Conservation (phyloP, 2,113 vertebrate species). For the Zapus hudsonius region DNA sequence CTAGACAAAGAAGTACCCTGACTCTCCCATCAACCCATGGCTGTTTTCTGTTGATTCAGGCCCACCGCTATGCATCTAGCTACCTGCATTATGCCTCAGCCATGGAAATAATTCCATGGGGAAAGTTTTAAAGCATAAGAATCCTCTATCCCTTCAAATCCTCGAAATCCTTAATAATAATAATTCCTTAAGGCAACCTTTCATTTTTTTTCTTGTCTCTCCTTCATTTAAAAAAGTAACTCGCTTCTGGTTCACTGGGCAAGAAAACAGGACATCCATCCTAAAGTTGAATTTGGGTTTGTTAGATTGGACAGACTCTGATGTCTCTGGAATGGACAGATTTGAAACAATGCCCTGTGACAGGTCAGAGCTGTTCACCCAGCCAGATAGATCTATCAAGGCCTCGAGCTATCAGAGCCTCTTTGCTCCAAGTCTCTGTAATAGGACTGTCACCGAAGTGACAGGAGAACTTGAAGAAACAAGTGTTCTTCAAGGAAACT, state of each 20-base stretch:
- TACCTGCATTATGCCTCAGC: not conserved
- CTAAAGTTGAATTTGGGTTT: slow-evolving; percentile 15
- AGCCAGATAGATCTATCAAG: slow-evolving; percentile 42
- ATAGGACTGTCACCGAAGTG: slow-evolving; percentile 47
- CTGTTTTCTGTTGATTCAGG: not conserved
- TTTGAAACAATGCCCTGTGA: slow-evolving; percentile 43
- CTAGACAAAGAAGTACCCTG: not conserved
- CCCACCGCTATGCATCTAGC: not conserved
- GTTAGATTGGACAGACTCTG: not conserved
- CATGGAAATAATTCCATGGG: slow-evolving; percentile 20
- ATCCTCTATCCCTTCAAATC: not conserved
- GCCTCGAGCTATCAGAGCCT: slow-evolving; percentile 18
- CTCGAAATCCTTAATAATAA: too few species aligned
- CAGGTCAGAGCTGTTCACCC: slow-evolving; percentile 56
- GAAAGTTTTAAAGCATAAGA: slow-evolving; percentile 10
- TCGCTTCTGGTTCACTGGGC: slow-evolving; percentile 4
- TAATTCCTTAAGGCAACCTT: not conserved
- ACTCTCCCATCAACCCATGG: not conserved
- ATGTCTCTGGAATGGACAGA: slow-evolving; percentile 49
- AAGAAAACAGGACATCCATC: not conserved
- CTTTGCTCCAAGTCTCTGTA: slow-evolving; percentile 26
- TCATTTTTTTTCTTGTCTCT: not conserved
- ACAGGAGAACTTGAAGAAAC: not conserved
- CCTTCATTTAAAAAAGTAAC: not conserved
- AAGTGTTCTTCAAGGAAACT: not conserved